These are phyloP conservation scores for Leuctra nigra DNA, from an alignment of 2,888 invertebrate genomes.

Conservation along the genomic window DNA sequence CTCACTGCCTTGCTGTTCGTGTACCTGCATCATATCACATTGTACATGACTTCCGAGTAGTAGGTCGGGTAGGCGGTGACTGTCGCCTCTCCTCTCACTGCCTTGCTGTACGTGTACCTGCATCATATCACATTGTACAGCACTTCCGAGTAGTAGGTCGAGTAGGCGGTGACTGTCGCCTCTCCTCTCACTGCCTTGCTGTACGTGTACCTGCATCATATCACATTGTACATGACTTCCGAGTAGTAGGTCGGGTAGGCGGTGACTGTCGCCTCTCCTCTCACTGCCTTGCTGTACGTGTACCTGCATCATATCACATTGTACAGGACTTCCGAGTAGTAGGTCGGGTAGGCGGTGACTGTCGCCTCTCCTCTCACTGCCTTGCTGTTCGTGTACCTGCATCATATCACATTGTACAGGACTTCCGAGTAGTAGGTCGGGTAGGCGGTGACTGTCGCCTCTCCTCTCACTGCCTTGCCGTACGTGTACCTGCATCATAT, in stretches of 20 bases:
- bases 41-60: slow-evolving; percentile 66
- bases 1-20: slow-evolving; percentile 80
- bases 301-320: slow-evolving; percentile 51
- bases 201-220: slow-evolving; percentile 63
- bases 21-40: slow-evolving; percentile 51
- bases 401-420: slow-evolving; percentile 47
- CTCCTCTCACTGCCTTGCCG: slow-evolving; percentile 80
- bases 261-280: slow-evolving; percentile 77
- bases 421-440: slow-evolving; percentile 74
- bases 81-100: slow-evolving; percentile 79
- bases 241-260: slow-evolving; percentile 79
- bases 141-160: slow-evolving; percentile 70
- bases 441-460: slow-evolving; percentile 75
- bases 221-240: slow-evolving; percentile 55
- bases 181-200: slow-evolving; percentile 83
- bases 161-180: slow-evolving; percentile 75
- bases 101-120: slow-evolving; percentile 79
- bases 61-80: slow-evolving; percentile 78
- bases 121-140: slow-evolving; percentile 47
- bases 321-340: slow-evolving; percentile 69
- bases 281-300: slow-evolving; percentile 78
- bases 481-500: slow-evolving; percentile 64
- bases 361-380: slow-evolving; percentile 82
- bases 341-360: slow-evolving; percentile 75
- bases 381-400: slow-evolving; percentile 77